Evolutionary conservation across 2,113 vertebrate species (phyloP), one percentile per base, ranked within the genome.

Genomic region (Gallinago undulata): DNA sequence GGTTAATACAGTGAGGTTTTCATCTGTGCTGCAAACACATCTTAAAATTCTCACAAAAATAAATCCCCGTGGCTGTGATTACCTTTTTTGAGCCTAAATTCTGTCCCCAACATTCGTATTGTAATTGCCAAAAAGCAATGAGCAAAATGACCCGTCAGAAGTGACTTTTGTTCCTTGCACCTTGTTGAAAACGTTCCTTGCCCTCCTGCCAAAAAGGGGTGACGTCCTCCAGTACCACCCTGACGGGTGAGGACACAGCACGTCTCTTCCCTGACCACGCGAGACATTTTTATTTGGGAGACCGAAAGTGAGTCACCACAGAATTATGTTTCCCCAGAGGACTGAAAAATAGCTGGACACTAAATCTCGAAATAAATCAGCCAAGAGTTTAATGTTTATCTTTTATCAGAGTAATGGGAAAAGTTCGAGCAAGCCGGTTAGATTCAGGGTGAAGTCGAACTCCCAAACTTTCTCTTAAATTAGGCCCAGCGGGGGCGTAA

Each of bases 401-500:
- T 80, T 22, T 28, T 60, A 55, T 31, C 91, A 35, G 89, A 85
- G 91, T 7, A 78, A 72, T 41, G 85, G 91, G 89, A 89, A 35
- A 87, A 96, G 89, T 68, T 64, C n/a, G 31, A 95, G 93, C 77
- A 6, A 84, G 77, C 43, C 19, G 37, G 84, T 25, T 67, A 51
- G 7, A 80, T 88, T 64, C 83, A 9, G 94, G 96, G 91, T n/a
- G 80, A 96, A 96, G 90, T 21, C 43, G 0, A 95, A 95, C 89
- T 96, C 95, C 93, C 91, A 53, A 97, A 94, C 89, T 94, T 91
- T 93, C 81, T 53, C 89, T 51, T 80, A 95, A 97, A 97, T 96
- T 94, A 93, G 63, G 48, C 96, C 74, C 96, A 2, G 96, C 10
- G 94, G 91, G 84, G 96, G 95, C 28, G 97, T 94, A 91, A 68